Evolutionary conservation across 2,113 vertebrate species (phyloP).

Genomic region (Aythya baeri): DNA sequence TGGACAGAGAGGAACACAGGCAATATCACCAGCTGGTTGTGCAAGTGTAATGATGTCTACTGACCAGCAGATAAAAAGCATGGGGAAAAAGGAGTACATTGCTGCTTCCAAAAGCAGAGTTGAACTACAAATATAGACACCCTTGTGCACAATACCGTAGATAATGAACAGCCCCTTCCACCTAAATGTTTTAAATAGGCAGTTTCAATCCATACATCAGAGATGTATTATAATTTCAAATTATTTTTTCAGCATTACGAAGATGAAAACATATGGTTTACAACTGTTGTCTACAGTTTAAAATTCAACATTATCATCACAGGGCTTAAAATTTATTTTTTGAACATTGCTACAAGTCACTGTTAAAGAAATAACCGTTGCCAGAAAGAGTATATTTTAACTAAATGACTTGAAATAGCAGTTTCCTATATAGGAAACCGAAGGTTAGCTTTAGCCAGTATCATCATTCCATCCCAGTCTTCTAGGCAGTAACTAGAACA

Average conservation of each 20-base stretch:
- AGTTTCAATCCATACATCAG: not conserved
- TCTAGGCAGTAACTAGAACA: not conserved
- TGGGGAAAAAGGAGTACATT: not conserved
- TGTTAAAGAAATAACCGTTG: not conserved
- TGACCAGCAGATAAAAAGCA: not conserved
- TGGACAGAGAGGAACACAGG: not conserved
- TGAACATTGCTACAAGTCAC: not conserved
- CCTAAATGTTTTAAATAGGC: not conserved
- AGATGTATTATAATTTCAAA: not conserved
- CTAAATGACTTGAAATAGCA: constrained; percentile 17
- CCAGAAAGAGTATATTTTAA: constrained; percentile 39
- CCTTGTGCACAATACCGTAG: not conserved
- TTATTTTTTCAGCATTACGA: not conserved
- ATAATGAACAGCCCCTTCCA: not conserved
- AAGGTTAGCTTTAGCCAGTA: constrained; percentile 31
- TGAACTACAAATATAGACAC: not conserved
- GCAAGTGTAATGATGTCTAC: not conserved
- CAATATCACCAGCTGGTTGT: not conserved
- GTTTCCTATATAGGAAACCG: not conserved
- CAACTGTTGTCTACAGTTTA: not conserved
- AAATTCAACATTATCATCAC: not conserved
- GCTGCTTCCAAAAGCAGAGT: not conserved
- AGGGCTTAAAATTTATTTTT: not conserved
- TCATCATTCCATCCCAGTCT: not conserved
- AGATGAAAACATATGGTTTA: not conserved